Base-by-base conservation (phyloP, 1,140 invertebrate genomes). In the Bombus cullumanus region DNA sequence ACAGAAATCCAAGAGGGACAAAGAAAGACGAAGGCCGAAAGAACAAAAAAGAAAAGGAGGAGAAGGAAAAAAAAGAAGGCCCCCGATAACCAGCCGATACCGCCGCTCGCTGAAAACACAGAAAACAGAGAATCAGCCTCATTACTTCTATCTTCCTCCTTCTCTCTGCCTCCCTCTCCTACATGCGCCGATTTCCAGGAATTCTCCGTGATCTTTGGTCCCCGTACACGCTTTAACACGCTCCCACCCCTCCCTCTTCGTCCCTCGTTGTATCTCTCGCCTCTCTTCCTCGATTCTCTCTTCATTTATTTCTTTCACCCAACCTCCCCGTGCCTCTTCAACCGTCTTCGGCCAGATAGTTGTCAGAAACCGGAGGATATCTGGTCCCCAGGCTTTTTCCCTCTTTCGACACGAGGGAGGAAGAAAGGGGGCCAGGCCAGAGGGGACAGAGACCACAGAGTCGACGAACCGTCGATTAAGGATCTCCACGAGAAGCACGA, bases 71-170 rank as follows among this genome's bases (percentile, higher is more conserved):
- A 90, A 90, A 88, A 86, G 90, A 90, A 85, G 72, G 66, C 84
- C 83, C 8, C 92, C 89, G 94, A 95, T 94, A 95, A 94, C 90
- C 83, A 81, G 34, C 88, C 87, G 90, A 92, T 94, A 93, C 87
- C 81, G n/a, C 91, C 75, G 88, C 88, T 92, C 91, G 92, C 89
- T 93, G 85, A 92, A 94, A 93, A 94, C 92, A 93, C 92, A 92
- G 91, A 93, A 93, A 94, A 93, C 92, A 94, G 89, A 90, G 91
- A 94, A 92, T 94, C 92, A 92, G 91, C 94, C 94, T 94, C 94
- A 92, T 94, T 94, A 94, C 93, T 94, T 94, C 91, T 93, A 93
- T 95, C 94, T 92, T 84, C 86, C 88, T 93, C 86, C 81, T 84
- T 76, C 91, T 68, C 86, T 72, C 73, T 53, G 74, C 59, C 72